Base-by-base conservation (phyloP, 2,113 vertebrate species). In the Conger conger region DNA sequence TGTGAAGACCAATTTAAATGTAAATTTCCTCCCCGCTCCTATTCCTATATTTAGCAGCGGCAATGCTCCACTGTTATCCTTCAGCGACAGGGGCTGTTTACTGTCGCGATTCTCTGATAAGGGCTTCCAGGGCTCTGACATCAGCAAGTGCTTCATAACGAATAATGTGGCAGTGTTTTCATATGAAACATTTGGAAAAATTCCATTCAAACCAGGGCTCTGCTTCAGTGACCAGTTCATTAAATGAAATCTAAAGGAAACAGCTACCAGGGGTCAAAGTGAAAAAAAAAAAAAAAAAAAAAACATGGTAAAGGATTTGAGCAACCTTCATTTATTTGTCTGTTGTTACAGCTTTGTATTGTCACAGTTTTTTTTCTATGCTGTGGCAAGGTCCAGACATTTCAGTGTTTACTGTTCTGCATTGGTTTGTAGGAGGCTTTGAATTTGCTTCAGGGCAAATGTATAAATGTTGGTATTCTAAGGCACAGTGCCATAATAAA, bases 1-100 rank as follows among this genome's bases (percentile, higher is more conserved):
- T 83, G 40, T 83, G 60, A 83, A 68, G 82, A 83, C 82, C 82
- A 83, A 83, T 83, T 76, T 83, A 83, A 83, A 83, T 83, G 82
- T 83, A 83, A 83, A 83, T 83, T 83, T 45, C 33, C 30, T 38
- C 82, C 30, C 33, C 60, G 63, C 60, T 83, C 73, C n/a, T 37
- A 79, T 45, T 79, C 76, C 73, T 79, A 78, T 57, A 79, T 84
- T 54, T 84, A 84, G 73, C 50, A 53, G 68, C 42, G 73, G 40
- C 50, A 76, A 54, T 13, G 8, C 45, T 33, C n/a, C 37, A 4
- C 82, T 83, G 82, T 76, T 83, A 83, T 83, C 68, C 68, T 76
- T 76, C 82, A 83, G 78, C n/a, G 73, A 76, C 13, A 38, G 63
- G 57, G 68, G 68, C 68, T 73, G 68, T 73, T 73, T 73, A 73